Base-by-base conservation (phyloP, 2,113 vertebrate genomes). In the Aythya baeri region DNA sequence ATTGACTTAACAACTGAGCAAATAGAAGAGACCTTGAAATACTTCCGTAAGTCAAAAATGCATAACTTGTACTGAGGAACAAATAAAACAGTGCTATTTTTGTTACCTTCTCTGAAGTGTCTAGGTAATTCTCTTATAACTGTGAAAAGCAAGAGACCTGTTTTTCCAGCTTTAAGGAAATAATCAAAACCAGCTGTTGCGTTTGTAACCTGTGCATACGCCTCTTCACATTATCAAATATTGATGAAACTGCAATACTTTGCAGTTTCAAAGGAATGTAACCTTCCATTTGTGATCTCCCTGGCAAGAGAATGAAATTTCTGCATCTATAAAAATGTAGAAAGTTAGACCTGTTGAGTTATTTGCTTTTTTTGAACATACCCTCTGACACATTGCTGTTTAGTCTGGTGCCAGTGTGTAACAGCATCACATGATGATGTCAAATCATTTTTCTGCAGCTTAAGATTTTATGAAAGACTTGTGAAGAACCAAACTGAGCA, bases 1-100 rank as follows among this genome's bases (percentile, higher is more conserved):
- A 96, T 99, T 31, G 98, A 99, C 97, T 98, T 99, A 98, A 99
- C 99, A 43, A 98, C 98, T 31, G 99, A 99, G 95, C 99, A 99
- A 97, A 99, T 99, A 62, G 99, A 99, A 96, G 99, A 99, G 98
- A 99, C 99, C 61, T 98, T 99, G 97, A 99, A 99, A 92, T 99
- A 99, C 93, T 99, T 99, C 96, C 98, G 99, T 99, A 98, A 99
- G 99, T 99, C 10, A 67, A 63, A 86, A 88, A 34, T 44, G 74
- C 38, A 63, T 36, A 55, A 63, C 31, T 25, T 46, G 4, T 88
- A 4, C 23, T 32, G 22, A 88, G 67, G 32, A 73, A 50, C 26
- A 70, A 82, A 57, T 84, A 25, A 59, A 59, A 57, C 12, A 41
- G 17, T 32, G 27, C 22, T 59, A 0, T 26, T 93, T 93, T 90